phyloP scores from a whole-genome alignment of 2,797 vertebrate genomes.

The Sebastes hubbsi region DNA sequence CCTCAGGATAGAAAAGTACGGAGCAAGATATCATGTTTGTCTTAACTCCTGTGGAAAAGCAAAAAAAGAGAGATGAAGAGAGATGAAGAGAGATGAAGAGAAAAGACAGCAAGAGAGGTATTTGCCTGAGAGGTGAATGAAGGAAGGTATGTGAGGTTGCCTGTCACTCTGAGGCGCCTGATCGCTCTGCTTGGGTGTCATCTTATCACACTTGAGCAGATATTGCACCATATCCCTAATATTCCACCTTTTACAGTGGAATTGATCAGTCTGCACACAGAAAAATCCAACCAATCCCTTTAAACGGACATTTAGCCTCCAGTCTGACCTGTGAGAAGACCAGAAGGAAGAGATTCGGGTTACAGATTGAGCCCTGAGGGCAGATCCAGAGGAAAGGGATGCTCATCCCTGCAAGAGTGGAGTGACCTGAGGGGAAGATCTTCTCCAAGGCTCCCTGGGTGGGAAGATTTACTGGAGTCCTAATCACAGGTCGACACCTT shows the following conservation, averaged over 20 bases:
- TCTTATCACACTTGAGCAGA: conserved; percentile 54
- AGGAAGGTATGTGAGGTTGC: conserved; percentile 69
- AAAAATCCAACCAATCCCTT: not conserved
- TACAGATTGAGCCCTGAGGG: conserved; percentile 19
- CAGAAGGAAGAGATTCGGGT: conserved; percentile 6
- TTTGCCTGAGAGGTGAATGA: conserved; percentile 78
- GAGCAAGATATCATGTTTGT: not conserved
- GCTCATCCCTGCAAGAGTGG: conserved; percentile 32
- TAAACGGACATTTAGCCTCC: not conserved
- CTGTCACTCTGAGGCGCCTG: conserved; percentile 72
- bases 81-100: conserved; percentile 34
- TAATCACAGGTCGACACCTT: conserved; percentile 73
- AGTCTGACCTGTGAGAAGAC: not conserved
- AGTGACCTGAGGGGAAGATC: conserved; percentile 28
- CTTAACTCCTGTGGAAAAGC: not conserved
- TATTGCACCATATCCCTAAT: conserved; percentile 42
- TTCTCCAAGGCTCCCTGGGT: conserved; percentile 57
- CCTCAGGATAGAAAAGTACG: not conserved
- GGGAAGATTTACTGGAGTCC: conserved; percentile 77
- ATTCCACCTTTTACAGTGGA: not conserved
- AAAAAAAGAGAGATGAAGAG: not conserved
- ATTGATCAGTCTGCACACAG: not conserved
- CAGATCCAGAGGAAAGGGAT: conserved; percentile 17
- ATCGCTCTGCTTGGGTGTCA: conserved; percentile 57
- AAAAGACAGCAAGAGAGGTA: conserved; percentile 61